A percentile compares a stretch with the other conserved stretches of the same genome.
Evolutionary conservation across 2,797 vertebrate genomes (phyloP).

Genomic region (Megaceryle alcyon): DNA sequence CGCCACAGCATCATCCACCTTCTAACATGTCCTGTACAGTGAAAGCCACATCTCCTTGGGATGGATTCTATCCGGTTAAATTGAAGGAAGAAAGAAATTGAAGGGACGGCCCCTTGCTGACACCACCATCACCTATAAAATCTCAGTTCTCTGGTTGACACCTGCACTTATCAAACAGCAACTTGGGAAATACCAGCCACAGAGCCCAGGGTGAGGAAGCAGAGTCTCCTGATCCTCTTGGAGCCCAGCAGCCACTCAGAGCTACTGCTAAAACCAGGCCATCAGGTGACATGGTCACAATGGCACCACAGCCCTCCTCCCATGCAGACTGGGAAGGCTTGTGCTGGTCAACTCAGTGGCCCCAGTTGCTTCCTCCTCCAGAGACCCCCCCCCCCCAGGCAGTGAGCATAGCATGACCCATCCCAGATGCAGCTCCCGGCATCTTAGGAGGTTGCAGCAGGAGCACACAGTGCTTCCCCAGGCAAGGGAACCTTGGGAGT

Average conservation of each 20-base stretch:
- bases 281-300: fast-evolving
- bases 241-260: neutral
- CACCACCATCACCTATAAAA: neutral
- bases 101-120: neutral
- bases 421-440: neutral
- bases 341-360: fast-evolving
- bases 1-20: neutral
- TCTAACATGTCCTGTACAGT: fast-evolving
- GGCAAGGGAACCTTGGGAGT: fast-evolving
- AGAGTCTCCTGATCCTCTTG: neutral
- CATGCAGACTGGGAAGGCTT: fast-evolving
- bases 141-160: fast-evolving
- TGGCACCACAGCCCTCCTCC: neutral
- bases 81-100: neutral
- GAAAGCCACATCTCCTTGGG: neutral
- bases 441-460: neutral
- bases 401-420: neutral
- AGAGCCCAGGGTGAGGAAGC: neutral
- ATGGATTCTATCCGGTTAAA: neutral
- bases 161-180: neutral
- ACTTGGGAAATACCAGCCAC: fast-evolving
- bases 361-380: neutral
- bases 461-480: fast-evolving
- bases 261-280: neutral
- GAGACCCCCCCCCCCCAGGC: neutral